These are phyloP conservation scores for Trichomycterus rosablanca DNA, from an alignment of 2,113 vertebrate species.

Conservation along the genomic window DNA sequence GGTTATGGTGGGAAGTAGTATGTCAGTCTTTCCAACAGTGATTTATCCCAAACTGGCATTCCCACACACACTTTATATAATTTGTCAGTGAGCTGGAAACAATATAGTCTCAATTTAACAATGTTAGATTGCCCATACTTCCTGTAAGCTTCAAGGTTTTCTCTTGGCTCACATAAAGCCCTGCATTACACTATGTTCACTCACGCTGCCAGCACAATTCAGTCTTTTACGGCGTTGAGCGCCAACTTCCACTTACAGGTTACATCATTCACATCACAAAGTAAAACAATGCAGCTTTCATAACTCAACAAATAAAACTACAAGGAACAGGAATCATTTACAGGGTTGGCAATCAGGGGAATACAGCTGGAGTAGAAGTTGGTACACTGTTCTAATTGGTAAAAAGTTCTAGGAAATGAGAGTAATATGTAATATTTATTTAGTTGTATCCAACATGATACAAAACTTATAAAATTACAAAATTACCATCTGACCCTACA, in stretches of 20 bases:
- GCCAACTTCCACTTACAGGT: slow-evolving; percentile 8
- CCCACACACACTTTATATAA: too few species aligned
- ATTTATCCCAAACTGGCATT: too few species aligned
- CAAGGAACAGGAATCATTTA: background rate
- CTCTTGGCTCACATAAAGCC: slow-evolving; percentile 12
- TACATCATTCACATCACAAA: slow-evolving; percentile 21
- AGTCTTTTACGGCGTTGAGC: slow-evolving; percentile 29
- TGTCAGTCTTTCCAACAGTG: too few species aligned
- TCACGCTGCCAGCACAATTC: slow-evolving; percentile 32
- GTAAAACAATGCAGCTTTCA: slow-evolving; percentile 25
- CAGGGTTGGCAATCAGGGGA: too few species aligned
- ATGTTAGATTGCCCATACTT: background rate
- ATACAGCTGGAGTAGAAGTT: too few species aligned
- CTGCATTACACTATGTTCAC: slow-evolving; percentile 31
- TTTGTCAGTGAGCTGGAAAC: background rate
- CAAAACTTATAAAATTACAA: too few species aligned
- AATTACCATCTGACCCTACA: too few species aligned
- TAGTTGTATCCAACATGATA: too few species aligned
- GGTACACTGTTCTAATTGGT: too few species aligned
- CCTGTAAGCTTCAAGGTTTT: slow-evolving; percentile 14
- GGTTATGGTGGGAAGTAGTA: too few species aligned
- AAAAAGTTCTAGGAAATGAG: too few species aligned
- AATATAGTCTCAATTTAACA: background rate
- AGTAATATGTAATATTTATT: too few species aligned
- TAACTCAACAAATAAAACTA: slow-evolving; percentile 11